phyloP scores from a whole-genome alignment of 2,888 invertebrate species.

The Meiosimyza decipiens region DNA sequence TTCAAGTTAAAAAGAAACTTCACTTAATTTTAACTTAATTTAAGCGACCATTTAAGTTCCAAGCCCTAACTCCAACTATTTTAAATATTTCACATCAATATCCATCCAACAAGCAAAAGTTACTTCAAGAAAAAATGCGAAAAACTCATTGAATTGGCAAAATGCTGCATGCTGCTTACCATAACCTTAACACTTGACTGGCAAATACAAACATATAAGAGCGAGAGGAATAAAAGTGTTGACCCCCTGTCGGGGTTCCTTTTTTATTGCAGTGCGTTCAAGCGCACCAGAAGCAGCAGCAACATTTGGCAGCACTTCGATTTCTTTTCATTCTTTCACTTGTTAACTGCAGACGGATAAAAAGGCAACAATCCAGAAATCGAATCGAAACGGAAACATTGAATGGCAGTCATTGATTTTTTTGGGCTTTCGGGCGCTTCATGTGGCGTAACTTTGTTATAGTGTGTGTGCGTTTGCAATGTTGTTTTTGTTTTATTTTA shows the following conservation, averaged over 20 bases:
- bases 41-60: no score
- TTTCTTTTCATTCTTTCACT: constrained; percentile 6
- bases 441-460: constrained; percentile 13
- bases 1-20: no score
- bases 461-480: constrained; percentile 6
- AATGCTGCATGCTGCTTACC: constrained; percentile 9
- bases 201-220: no score
- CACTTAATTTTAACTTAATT: no score
- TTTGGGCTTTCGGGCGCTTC: neutral
- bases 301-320: constrained; percentile 4
- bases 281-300: constrained; percentile 18
- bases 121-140: constrained; percentile 6
- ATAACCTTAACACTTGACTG: no score
- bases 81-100: no score
- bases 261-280: constrained; percentile 31
- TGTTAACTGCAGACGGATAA: constrained; percentile 9
- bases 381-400: constrained; percentile 19
- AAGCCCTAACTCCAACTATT: no score
- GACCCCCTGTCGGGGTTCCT: neutral
- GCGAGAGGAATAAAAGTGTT: no score
- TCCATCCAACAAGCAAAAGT: neutral
- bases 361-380: constrained; percentile 29
- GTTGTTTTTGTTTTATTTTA: constrained; percentile 1
- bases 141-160: constrained; percentile 30
- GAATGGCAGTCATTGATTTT: constrained; percentile 35